Conservation (phyloP, 2,888 invertebrate species). For the Xylota segnis region DNA sequence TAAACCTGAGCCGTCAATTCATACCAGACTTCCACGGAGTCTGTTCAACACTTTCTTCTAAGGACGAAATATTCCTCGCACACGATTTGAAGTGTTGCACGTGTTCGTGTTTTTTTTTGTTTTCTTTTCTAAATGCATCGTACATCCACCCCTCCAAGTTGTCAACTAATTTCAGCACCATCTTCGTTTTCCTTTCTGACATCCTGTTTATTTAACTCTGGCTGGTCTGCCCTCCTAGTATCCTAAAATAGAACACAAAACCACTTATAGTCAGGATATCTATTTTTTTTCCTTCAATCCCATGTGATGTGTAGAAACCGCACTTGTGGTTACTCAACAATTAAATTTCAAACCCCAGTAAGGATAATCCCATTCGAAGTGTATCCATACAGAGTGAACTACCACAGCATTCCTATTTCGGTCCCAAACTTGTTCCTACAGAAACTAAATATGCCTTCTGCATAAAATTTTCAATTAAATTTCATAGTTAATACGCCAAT, state of each 20-base stretch:
- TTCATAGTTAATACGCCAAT: neutral
- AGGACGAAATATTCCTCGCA: too few relatives aligned
- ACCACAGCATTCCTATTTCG: neutral
- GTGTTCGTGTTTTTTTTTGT: too few relatives aligned
- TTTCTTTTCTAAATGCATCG: too few relatives aligned
- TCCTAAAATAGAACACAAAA: slow-evolving; percentile 41
- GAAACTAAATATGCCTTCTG: too few relatives aligned
- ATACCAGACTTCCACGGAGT: too few relatives aligned
- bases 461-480: neutral
- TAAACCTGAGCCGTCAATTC: too few relatives aligned
- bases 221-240: too few relatives aligned
- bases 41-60: too few relatives aligned
- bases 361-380: slow-evolving; percentile 25
- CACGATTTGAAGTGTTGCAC: too few relatives aligned
- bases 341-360: neutral
- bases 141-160: neutral
- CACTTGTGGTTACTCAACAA: neutral
- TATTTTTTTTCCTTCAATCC: neutral
- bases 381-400: neutral
- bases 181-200: slow-evolving; percentile 19
- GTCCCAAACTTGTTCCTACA: neutral
- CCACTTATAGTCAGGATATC: slow-evolving; percentile 1
- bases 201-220: slow-evolving; percentile 49
- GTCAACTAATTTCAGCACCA: slow-evolving; percentile 3
- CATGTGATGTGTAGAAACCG: neutral